Base-by-base conservation (phyloP, 2,797 vertebrate genomes). In the Gastrophryne carolinensis region DNA sequence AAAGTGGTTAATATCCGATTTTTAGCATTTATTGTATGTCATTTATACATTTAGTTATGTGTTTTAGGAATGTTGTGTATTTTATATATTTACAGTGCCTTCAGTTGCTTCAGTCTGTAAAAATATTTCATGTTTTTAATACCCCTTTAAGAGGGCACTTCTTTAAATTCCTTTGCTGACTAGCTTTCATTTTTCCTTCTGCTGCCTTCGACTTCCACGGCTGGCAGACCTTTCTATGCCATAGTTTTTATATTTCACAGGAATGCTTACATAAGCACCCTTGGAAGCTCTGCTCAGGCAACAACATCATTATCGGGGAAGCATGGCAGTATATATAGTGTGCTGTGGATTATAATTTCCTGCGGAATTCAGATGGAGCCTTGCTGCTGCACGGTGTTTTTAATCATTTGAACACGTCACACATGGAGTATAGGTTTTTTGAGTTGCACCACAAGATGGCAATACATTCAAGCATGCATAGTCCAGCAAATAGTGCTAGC, bases 361-460 rank as follows among this genome's bases (percentile, higher is more conserved):
- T 11, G 11, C 8, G 35, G 19, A 34, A 21, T 24, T 21, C 17
- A 50, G 32, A 50, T 65, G 1, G 10, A 34, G 12, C 27, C 15
- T 29, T 49, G 41, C 1, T 11, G 24, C 32, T 35, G 8, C 12
- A 30, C 15, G 7, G 35, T 39, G 29, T 15, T 35, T 9, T 54
- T 41, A 15, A 41, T 12, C 19, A 11, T 23, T 15, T 69, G 15
- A 37, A 26, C 60, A 34, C 15, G 9, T 73, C 10, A 7, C 8
- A 37, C 30, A 23, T 10, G 17, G 3, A 32, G 4, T 6, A 19
- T 15, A 6, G 24, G 32, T 24, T 67, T 53, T 53, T 34, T 67
- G 30, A 8, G 41, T 49, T 79, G 30, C 77, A 79, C 87, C 91
- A 88, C 90, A 86, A 92, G 91, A 85, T 91, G 91, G 91, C 90